Base-by-base conservation (phyloP, 2,888 invertebrate genomes). In the Hecatera dysodea region DNA sequence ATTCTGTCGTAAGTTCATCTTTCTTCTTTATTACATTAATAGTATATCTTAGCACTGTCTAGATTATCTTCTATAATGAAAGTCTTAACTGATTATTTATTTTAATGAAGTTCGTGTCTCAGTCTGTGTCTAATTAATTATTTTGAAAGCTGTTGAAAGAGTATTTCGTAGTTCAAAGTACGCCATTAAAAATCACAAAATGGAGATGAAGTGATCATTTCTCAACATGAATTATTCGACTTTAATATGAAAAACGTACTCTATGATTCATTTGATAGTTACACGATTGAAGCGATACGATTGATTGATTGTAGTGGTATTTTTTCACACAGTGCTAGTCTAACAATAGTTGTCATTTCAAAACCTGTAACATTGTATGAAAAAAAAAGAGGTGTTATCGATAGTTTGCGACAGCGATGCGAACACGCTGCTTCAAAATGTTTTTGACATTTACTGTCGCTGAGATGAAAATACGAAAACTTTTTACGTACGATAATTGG, bases 1-100 rank as follows among this genome's bases (percentile, higher is more conserved):
- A n/a, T 73, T 59, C 8, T 29, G 44, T 59, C 27, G 19, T 48
- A 17, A 73, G 53, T 73, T 59, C 9, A 48, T 78, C 36, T 61
- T 48, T 44, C 1, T n/a, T 36, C 42, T 59, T 66, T 59, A 59
- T 78, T 64, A 55, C 22, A 60, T 53, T 62, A n/a, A n/a, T n/a
- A n/a, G n/a, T n/a, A 52, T 7, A 42, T 61, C 60, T 61, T 66
- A 39, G 39, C n/a, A 57, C 46, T 39, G 27, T 56, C 39, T 33
- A 24, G 52, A 42, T 71, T 50, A 3, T 24, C 12, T 55, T 55
- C 8, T 46, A 7, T 50, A 48, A 57, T 61, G 46, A 67, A 48
- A 68, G 39, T 61, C 68, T 42, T 17, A 17, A 12, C 27, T 39
- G 36, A 22, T 52, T 39, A 24, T 75, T 57, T 44, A 56, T 57